Base-by-base conservation (phyloP, 2,113 vertebrate species). In the Scartelaos histophorus region DNA sequence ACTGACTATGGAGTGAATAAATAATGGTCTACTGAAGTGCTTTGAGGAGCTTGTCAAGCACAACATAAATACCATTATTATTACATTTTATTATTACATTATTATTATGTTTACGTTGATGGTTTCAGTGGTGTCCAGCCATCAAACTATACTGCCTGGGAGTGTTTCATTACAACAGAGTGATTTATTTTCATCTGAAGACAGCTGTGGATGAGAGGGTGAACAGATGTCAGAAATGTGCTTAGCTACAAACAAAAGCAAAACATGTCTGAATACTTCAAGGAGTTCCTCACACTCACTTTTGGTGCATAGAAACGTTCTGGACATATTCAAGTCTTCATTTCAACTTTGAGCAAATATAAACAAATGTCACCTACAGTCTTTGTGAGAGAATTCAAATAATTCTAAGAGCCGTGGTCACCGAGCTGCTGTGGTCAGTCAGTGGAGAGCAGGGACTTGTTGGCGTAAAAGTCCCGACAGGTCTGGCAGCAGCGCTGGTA, bases 401-500 rank as follows among this genome's bases (percentile, higher is more conserved):
- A 61, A 13, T 61, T 13, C 58, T 61, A 29, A 61, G 57, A 56
- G 53, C 11, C 19, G 1, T 56, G n/a, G 24, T 25, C 25, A 5
- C 58, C 1, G 25, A 61, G 58, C 24, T 25, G 56, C 56, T 53
- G 80, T 68, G 68, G 78, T 88, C 90, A 94, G 76, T 93, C 94
- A 88, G 92, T 94, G 1, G 95, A 94, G 83, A 78, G 94, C 82
- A 93, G 94, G 91, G 95, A 93, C 93, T 96, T 95, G 90, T 89
- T 95, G 58, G 95, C 96, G 60, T 98, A 98, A 94, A 97, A 98
- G 95, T 97, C 96, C 90, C 95, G 93, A 92, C 97, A 98, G 0
- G 96, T 98, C 85, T 97, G 94, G 90, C 97, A 98, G 91, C 97
- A 98, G 85, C 95, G 95, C 74, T 97, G 97, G 85, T 98, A 98